These are phyloP conservation scores for Octopus sinensis DNA, from an alignment of 1,140 invertebrate genomes.

Conservation along the genomic window DNA sequence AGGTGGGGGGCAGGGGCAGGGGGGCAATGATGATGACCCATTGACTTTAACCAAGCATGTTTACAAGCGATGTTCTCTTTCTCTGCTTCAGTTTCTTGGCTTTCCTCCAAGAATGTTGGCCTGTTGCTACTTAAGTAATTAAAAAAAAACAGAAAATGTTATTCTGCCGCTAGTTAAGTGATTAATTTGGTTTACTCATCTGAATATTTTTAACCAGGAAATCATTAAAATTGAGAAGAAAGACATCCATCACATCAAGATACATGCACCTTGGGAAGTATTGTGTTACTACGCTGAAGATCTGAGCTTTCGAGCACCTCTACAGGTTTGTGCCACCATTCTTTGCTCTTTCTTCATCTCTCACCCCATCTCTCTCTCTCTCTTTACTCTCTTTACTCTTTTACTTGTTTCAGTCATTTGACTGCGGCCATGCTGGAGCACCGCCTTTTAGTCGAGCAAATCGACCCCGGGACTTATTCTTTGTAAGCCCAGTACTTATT, in stretches of 20 bases:
- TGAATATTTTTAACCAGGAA: constrained; percentile 41
- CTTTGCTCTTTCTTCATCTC: no score
- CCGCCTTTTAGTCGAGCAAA: no score
- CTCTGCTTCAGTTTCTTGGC: neutral
- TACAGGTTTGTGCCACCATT: constrained; percentile 58
- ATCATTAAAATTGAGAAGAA: constrained; percentile 45
- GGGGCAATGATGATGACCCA: neutral
- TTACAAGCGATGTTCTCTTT: neutral
- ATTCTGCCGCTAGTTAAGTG: neutral
- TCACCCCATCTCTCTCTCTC: no score
- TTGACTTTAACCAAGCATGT: neutral
- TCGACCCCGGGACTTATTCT: no score
- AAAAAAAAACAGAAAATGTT: neutral
- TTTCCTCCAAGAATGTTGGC: neutral
- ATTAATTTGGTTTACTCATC: neutral
- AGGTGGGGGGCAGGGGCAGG: neutral
- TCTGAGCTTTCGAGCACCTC: constrained; percentile 63
- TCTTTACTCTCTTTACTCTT: no score
- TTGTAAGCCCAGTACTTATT: no score
- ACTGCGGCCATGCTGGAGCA: no score
- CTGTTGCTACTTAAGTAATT: neutral
- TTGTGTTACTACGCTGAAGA: constrained; percentile 65
- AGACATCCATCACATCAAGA: constrained; percentile 62
- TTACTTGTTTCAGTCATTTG: no score
- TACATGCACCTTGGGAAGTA: constrained; percentile 64